Evolutionary conservation across 2,797 vertebrate genomes (phyloP).

Genomic region (Lutjanus argentimaculatus): DNA sequence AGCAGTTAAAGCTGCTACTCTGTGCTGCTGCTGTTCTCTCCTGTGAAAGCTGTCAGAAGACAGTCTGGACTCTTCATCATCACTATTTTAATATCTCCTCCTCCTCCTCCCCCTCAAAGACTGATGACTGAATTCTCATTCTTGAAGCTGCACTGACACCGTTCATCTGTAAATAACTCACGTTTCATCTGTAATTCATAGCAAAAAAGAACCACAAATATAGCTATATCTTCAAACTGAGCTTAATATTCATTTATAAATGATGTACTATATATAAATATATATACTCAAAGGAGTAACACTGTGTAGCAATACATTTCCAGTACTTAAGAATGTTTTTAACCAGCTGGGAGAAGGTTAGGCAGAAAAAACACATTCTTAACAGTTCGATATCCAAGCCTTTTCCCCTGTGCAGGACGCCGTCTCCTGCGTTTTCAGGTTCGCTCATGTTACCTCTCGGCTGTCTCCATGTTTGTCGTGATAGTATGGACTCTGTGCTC

Average conservation of each 20-base stretch:
- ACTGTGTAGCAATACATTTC: slow-evolving; percentile 87
- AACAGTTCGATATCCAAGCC: slow-evolving; percentile 67
- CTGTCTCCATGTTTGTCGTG: slow-evolving; percentile 70
- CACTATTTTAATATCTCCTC: slow-evolving; percentile 50
- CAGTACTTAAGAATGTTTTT: slow-evolving; percentile 82
- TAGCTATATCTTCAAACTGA: slow-evolving; percentile 73
- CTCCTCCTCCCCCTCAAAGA: slow-evolving; percentile 42
- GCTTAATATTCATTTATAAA: slow-evolving; percentile 78
- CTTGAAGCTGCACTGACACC: slow-evolving; percentile 64
- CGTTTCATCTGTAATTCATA: slow-evolving; percentile 47
- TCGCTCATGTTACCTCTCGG: slow-evolving; percentile 81
- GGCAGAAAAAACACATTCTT: slow-evolving; percentile 59
- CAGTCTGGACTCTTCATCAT: slow-evolving; percentile 36
- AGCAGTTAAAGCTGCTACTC: slow-evolving; percentile 52
- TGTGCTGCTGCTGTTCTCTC: slow-evolving; percentile 71
- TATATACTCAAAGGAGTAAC: slow-evolving; percentile 75
- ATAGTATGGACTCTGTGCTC: slow-evolving; percentile 69
- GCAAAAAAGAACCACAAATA: slow-evolving; percentile 55
- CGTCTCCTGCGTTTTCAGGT: slow-evolving; percentile 80
- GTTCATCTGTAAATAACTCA: slow-evolving; percentile 74
- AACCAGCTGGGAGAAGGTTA: slow-evolving; percentile 71
- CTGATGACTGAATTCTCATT: slow-evolving; percentile 49
- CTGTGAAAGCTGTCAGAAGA: slow-evolving; percentile 58
- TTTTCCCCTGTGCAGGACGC: slow-evolving; percentile 70
- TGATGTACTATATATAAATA: slow-evolving; percentile 65